These are phyloP conservation scores for Characodon lateralis DNA, from an alignment of 2,797 vertebrate genomes.

Conservation along the genomic window DNA sequence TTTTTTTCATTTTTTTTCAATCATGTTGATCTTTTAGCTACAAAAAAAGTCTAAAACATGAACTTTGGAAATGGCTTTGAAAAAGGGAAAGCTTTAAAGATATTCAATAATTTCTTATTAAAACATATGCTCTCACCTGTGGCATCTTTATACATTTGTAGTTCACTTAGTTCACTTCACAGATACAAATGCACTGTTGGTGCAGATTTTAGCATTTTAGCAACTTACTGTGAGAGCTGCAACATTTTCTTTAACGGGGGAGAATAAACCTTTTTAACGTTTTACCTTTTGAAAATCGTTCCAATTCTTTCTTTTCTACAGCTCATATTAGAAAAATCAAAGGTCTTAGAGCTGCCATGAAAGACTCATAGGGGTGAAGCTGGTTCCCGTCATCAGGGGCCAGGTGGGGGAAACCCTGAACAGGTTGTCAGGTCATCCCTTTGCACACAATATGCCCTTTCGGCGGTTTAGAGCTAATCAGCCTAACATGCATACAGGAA, in stretches of 20 bases:
- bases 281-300: too few relatives aligned
- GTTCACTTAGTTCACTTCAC: too few relatives aligned
- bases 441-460: background rate
- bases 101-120: too few relatives aligned
- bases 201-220: too few relatives aligned
- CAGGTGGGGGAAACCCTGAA: background rate
- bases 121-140: too few relatives aligned
- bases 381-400: background rate
- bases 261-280: too few relatives aligned
- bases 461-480: background rate
- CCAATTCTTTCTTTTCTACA: conserved; percentile 1
- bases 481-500: background rate
- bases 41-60: background rate
- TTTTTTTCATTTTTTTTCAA: background rate
- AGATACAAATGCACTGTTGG: too few relatives aligned
- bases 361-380: conserved; percentile 15
- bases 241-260: too few relatives aligned
- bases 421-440: background rate
- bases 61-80: background rate
- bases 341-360: conserved; percentile 30
- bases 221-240: background rate
- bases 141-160: too few relatives aligned
- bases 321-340: conserved; percentile 25
- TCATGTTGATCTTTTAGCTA: background rate
- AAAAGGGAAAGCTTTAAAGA: background rate